Percentiles rank a stretch among this genome's conserved stretches.
Conservation (phyloP, 1,140 invertebrate species). For the Ectropis grisescens region DNA sequence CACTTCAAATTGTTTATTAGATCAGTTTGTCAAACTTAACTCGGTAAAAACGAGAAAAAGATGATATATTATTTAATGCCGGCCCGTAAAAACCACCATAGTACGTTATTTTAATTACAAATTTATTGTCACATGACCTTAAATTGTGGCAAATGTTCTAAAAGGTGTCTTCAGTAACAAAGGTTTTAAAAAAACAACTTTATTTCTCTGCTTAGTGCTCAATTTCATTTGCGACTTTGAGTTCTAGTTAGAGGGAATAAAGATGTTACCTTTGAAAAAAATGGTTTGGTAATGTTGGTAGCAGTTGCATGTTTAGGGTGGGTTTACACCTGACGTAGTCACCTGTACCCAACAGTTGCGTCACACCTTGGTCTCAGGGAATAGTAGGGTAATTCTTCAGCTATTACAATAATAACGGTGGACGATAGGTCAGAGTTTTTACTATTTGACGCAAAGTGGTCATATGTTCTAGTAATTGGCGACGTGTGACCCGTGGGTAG, state of each 20-base stretch:
- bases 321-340: background rate
- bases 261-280: background rate
- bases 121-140: slow-evolving; percentile 28
- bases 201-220: slow-evolving; percentile 1
- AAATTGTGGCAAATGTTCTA: slow-evolving; percentile 32
- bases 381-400: slow-evolving; percentile 1
- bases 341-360: background rate
- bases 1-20: no score
- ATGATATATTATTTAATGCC: no score
- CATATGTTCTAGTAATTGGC: no score
- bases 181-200: slow-evolving; percentile 9
- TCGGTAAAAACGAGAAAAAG: no score
- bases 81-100: no score
- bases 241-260: background rate
- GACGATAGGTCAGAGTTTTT: background rate
- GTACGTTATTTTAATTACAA: slow-evolving; percentile 32
- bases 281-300: background rate
- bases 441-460: no score
- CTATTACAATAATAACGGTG: slow-evolving; percentile 3
- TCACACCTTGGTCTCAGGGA: slow-evolving; percentile 1
- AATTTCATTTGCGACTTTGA: background rate
- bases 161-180: slow-evolving; percentile 39
- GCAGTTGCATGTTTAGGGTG: background rate
- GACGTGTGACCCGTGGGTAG: no score
- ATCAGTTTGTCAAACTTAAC: no score